These are phyloP conservation scores for Hydroisotoma schaefferi DNA, from an alignment of 2,888 invertebrate species.

Conservation along the genomic window DNA sequence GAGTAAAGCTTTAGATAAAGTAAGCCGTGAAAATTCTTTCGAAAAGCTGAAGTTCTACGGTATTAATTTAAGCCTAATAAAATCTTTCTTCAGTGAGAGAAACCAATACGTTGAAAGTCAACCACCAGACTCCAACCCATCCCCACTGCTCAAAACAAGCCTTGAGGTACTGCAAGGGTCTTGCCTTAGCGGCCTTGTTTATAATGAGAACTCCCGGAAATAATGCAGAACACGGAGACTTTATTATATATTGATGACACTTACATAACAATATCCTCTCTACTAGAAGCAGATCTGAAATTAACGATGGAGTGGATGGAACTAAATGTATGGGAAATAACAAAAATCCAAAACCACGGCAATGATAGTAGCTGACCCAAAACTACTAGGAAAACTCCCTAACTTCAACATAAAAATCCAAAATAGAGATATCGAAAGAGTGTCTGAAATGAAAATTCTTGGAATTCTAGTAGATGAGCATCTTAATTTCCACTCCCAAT, in stretches of 20 bases:
- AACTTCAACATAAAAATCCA: neutral
- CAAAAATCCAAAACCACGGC: neutral
- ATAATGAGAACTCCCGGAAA: neutral
- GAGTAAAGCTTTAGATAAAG: conserved; percentile 19
- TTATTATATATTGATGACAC: too few species aligned
- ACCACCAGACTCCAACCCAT: neutral
- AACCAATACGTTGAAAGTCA: neutral
- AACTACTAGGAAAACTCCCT: neutral
- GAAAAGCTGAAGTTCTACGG: neutral
- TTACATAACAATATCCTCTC: too few species aligned
- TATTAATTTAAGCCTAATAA: neutral
- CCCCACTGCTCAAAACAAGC: neutral
- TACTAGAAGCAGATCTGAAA: neutral
- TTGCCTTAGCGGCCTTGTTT: neutral
- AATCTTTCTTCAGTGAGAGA: neutral
- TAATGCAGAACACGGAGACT: too few species aligned
- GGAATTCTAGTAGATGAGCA: neutral
- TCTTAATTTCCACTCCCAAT: neutral
- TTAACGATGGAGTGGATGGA: neutral
- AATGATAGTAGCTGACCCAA: neutral
- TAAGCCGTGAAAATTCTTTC: neutral
- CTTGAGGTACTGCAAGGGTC: neutral
- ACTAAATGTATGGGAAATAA: neutral
- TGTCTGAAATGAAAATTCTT: neutral
- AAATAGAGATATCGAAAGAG: neutral